Conservation (phyloP, 2,113 vertebrate genomes). For the Vireo altiloquus region DNA sequence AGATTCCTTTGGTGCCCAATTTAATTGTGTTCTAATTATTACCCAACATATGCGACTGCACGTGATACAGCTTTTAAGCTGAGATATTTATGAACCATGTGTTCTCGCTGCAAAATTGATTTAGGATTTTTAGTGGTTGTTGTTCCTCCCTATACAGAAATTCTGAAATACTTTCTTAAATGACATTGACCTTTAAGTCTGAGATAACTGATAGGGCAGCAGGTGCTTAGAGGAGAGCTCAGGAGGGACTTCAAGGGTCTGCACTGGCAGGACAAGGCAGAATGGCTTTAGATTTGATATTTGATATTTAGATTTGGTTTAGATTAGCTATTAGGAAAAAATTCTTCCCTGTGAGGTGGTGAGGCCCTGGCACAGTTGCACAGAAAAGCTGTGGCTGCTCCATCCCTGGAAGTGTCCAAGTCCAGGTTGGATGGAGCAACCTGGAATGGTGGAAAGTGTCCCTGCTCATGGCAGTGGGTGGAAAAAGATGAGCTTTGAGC, state of each 20-base stretch:
- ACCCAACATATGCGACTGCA: neutral
- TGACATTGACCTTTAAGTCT: neutral
- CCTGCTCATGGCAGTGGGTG: neutral
- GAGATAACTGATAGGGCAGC: neutral
- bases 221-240: neutral
- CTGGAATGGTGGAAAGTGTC: fast-evolving
- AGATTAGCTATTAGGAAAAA: neutral
- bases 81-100: neutral
- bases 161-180: neutral
- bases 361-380: neutral
- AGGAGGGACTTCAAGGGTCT: neutral
- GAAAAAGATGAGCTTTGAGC: fast-evolving
- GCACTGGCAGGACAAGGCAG: neutral
- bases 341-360: neutral
- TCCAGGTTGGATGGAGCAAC: fast-evolving
- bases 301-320: neutral
- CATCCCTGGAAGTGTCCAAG: neutral
- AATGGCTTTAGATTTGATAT: neutral
- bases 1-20: neutral
- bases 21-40: constrained; percentile 28
- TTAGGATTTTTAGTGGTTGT: neutral
- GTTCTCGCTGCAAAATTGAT: neutral
- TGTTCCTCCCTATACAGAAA: neutral
- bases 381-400: neutral
- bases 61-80: neutral